These are phyloP conservation scores for Cheiracanthium punctorium DNA, from an alignment of 2,888 invertebrate species.

Conservation along the genomic window DNA sequence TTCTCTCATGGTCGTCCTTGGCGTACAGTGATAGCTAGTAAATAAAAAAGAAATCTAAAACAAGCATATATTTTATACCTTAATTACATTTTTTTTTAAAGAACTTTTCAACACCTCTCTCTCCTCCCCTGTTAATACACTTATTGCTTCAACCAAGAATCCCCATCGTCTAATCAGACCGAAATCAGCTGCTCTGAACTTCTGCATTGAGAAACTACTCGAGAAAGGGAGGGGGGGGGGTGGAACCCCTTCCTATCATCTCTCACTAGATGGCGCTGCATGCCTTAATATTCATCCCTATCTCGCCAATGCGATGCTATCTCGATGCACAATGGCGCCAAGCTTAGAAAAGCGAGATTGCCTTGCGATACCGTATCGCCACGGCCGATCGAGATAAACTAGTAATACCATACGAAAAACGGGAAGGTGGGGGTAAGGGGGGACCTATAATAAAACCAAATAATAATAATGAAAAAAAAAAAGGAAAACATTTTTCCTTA, in stretches of 20 bases:
- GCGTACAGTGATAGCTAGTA: no score
- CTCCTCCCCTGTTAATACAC: no score
- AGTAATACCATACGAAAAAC: constrained; percentile 61
- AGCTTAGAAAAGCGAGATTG: constrained; percentile 51
- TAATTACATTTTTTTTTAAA: no score
- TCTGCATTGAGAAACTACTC: not conserved
- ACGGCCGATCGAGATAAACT: constrained; percentile 63
- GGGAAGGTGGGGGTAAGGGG: constrained; percentile 19
- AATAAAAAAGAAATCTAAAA: no score
- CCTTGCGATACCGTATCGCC: constrained; percentile 63
- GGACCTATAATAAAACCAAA: constrained; percentile 56
- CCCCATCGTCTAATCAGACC: not conserved
- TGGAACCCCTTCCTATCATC: not conserved
- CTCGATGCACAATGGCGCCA: constrained; percentile 67
- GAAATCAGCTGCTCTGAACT: not conserved
- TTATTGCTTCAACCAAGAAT: no score
- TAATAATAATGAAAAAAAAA: constrained; percentile 38
- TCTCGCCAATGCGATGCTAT: constrained; percentile 63
- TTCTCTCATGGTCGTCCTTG: no score
- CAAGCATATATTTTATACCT: no score
- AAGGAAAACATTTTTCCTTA: constrained; percentile 51
- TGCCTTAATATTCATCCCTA: constrained; percentile 29
- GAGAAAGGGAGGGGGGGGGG: no score
- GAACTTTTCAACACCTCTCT: no score
- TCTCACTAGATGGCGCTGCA: constrained; percentile 38